A percentile compares a stretch with the other conserved stretches of the same genome.
Evolutionary conservation across 2,888 invertebrate species (phyloP).

Genomic region (Drosophila acutilabella): DNA sequence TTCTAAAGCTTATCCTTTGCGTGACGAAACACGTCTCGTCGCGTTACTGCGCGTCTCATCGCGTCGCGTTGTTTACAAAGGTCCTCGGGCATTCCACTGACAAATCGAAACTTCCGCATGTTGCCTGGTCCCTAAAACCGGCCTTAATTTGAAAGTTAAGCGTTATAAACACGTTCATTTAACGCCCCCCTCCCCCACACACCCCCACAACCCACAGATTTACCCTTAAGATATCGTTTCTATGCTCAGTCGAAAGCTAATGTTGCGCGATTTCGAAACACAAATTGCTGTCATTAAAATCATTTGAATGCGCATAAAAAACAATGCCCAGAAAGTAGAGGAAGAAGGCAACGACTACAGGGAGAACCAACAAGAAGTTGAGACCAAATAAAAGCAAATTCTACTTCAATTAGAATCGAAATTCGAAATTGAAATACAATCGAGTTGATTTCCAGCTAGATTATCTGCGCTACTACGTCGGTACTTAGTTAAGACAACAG

Average conservation of each 20-base stretch:
- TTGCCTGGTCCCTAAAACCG: constrained; percentile 38
- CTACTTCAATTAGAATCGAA: constrained; percentile 54
- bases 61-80: constrained; percentile 62
- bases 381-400: constrained; percentile 26
- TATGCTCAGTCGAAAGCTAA: constrained; percentile 64
- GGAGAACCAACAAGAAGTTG: background rate
- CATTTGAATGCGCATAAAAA: constrained; percentile 77
- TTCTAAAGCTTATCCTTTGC: constrained; percentile 57
- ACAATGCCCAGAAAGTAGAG: constrained; percentile 34
- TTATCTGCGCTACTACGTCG: constrained; percentile 37
- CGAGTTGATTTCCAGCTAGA: constrained; percentile 28
- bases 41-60: constrained; percentile 56
- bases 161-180: constrained; percentile 80
- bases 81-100: constrained; percentile 64
- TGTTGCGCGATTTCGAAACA: constrained; percentile 78
- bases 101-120: constrained; percentile 79
- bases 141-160: constrained; percentile 78
- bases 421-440: constrained; percentile 12
- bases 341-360: background rate
- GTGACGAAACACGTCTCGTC: constrained; percentile 29
- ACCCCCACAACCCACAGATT: background rate
- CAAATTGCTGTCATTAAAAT: constrained; percentile 81
- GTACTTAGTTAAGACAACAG: constrained; percentile 24
- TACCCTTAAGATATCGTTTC: constrained; percentile 21
- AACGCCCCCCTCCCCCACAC: constrained; percentile 18